Conservation (phyloP, 2,888 invertebrate species). For the Agrotis exclamationis region DNA sequence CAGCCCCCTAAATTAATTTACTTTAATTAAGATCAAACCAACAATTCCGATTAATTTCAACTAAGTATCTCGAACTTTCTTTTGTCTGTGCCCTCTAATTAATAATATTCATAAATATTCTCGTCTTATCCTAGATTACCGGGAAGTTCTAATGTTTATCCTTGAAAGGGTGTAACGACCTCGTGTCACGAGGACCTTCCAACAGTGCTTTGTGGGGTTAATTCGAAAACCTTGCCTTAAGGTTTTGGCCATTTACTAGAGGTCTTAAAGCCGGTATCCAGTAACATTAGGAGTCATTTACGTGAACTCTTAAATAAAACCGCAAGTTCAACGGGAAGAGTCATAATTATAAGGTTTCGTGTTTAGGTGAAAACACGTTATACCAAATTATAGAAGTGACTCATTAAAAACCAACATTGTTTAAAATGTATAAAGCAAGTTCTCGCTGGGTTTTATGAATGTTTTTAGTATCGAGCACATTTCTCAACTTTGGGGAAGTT, state of each 20-base stretch:
- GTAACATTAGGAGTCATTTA: background rate
- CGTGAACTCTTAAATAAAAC: background rate
- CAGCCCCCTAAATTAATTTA: background rate
- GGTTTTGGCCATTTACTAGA: slow-evolving; percentile 38
- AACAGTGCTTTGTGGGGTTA: slow-evolving; percentile 50
- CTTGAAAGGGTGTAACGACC: slow-evolving; percentile 52
- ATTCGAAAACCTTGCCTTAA: slow-evolving; percentile 47
- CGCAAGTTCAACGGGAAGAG: too few relatives aligned
- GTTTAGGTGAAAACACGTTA: too few relatives aligned
- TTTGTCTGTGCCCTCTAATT: slow-evolving; percentile 20
- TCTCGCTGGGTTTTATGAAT: background rate
- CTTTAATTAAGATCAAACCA: slow-evolving; percentile 13
- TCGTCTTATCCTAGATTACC: slow-evolving; percentile 54
- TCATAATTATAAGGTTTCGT: too few relatives aligned
- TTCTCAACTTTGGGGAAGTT: background rate
- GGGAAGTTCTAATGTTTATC: slow-evolving; percentile 54
- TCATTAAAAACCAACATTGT: slow-evolving; percentile 2
- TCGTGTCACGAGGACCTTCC: slow-evolving; percentile 36
- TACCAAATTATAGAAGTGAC: too few relatives aligned
- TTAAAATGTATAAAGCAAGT: slow-evolving; percentile 2
- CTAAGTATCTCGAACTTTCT: slow-evolving; percentile 22
- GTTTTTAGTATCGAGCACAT: slow-evolving; percentile 1
- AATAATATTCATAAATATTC: slow-evolving; percentile 57
- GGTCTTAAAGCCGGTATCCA: background rate
- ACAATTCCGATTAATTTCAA: slow-evolving; percentile 11